phyloP scores from a whole-genome alignment of 2,797 vertebrate species.

The Bovichtus variegatus region DNA sequence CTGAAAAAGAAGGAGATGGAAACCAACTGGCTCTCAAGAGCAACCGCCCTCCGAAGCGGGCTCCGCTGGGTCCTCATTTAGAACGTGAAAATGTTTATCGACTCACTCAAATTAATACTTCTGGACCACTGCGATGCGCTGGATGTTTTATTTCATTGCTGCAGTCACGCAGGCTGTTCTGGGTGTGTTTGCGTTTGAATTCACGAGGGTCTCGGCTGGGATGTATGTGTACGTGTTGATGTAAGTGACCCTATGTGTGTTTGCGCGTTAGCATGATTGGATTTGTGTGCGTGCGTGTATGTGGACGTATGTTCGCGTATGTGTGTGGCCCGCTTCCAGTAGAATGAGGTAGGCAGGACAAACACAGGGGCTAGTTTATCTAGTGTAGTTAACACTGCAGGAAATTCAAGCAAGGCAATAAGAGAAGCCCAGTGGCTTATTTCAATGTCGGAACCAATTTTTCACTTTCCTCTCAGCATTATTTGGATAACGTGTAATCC shows the following conservation, averaged over 20 bases:
- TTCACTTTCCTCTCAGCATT: slow-evolving; percentile 29
- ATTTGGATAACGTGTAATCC: slow-evolving; percentile 43
- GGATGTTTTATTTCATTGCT: slow-evolving; percentile 62
- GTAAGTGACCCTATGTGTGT: slow-evolving; percentile 22
- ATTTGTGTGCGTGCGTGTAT: slow-evolving; percentile 4
- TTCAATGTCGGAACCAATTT: slow-evolving; percentile 54
- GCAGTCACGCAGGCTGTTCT: slow-evolving; percentile 36
- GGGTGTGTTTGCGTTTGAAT: slow-evolving; percentile 51
- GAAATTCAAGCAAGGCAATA: slow-evolving; percentile 46
- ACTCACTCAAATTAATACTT: slow-evolving; percentile 73
- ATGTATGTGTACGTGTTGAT: slow-evolving; percentile 31
- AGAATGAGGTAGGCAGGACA: slow-evolving; percentile 52
- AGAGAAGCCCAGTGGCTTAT: slow-evolving; percentile 54
- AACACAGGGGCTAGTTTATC: slow-evolving; percentile 59
- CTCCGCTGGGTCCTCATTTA: slow-evolving; percentile 52
- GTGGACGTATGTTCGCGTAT: not conserved
- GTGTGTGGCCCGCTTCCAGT: slow-evolving; percentile 44
- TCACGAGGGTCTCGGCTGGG: slow-evolving; percentile 9
- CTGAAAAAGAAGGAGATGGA: slow-evolving; percentile 53
- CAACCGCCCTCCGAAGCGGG: slow-evolving; percentile 7
- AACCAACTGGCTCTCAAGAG: slow-evolving; percentile 65
- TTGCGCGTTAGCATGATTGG: slow-evolving; percentile 18
- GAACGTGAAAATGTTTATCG: slow-evolving; percentile 62
- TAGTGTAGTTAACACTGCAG: slow-evolving; percentile 57
- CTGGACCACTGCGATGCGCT: slow-evolving; percentile 54